A percentile compares a stretch with the other conserved stretches of the same genome.
These are phyloP conservation scores for Drosophila sechellia DNA, from an alignment of 1,140 invertebrate genomes.

Conservation along the genomic window DNA sequence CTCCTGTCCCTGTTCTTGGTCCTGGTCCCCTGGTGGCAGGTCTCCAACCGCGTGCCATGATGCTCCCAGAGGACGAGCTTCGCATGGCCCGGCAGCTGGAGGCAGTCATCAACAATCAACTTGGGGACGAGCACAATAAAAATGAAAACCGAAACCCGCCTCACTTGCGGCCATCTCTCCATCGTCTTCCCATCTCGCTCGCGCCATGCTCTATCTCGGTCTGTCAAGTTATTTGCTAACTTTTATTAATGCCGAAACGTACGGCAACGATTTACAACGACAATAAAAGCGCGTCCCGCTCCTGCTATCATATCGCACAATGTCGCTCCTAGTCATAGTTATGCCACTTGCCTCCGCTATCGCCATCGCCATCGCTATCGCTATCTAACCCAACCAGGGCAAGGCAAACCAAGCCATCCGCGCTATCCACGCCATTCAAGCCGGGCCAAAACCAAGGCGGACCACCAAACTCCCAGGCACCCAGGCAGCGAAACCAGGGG, in stretches of 20 bases:
- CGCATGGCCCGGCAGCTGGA: slow-evolving; percentile 22
- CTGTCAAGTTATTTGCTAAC: slow-evolving; percentile 81
- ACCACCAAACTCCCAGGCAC: slow-evolving; percentile 40
- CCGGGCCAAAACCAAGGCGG: slow-evolving; percentile 18
- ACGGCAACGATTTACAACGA: slow-evolving; percentile 83
- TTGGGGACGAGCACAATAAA: slow-evolving; percentile 82
- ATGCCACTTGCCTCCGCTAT: slow-evolving; percentile 64
- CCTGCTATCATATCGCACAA: slow-evolving; percentile 77
- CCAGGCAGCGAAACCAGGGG: slow-evolving; percentile 34
- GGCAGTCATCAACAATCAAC: slow-evolving; percentile 81
- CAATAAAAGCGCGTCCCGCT: slow-evolving; percentile 74
- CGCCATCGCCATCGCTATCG: slow-evolving; percentile 40
- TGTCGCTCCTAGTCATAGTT: slow-evolving; percentile 80
- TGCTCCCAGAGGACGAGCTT: slow-evolving; percentile 37
- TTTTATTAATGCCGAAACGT: slow-evolving; percentile 83
- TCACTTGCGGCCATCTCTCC: slow-evolving; percentile 39
- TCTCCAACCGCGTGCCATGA: background rate
- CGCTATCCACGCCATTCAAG: slow-evolving; percentile 4
- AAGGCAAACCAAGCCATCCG: slow-evolving; percentile 5
- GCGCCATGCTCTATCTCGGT: slow-evolving; percentile 40
- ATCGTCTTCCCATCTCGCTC: slow-evolving; percentile 4
- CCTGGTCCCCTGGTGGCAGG: slow-evolving; percentile 18
- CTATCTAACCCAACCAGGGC: slow-evolving; percentile 68
- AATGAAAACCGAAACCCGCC: slow-evolving; percentile 76
- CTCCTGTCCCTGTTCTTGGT: no score